A percentile compares a stretch with the other conserved stretches of the same genome.
phyloP scores from a whole-genome alignment of 2,797 vertebrate species.

The Philypnodon macrostomus region DNA sequence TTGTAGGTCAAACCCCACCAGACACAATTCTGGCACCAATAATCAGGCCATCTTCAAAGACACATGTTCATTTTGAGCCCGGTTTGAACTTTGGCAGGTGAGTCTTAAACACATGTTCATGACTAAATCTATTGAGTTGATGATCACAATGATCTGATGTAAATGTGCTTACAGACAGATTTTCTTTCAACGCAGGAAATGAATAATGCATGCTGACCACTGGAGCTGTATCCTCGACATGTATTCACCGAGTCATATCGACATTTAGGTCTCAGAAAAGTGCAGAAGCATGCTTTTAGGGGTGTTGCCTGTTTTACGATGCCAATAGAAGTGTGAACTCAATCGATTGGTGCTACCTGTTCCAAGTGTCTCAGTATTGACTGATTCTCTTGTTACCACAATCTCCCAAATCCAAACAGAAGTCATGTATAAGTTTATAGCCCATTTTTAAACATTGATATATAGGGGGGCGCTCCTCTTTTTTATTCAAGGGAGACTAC shows the following conservation, averaged over 20 bases:
- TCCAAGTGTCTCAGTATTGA: conserved; percentile 32
- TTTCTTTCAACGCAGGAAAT: conserved; percentile 3
- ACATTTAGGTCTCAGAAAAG: conserved; percentile 20
- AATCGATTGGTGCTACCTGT: conserved; percentile 29
- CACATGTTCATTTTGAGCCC: too few relatives aligned
- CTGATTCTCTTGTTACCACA: conserved; percentile 21
- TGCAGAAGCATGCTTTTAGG: background rate
- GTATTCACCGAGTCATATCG: conserved; percentile 20
- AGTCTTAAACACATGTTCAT: too few relatives aligned
- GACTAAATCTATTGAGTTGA: too few relatives aligned
- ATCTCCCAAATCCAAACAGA: conserved; percentile 25
- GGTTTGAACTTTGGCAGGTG: too few relatives aligned
- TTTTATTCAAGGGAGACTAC: conserved; percentile 17
- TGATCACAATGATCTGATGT: background rate
- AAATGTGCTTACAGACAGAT: background rate
- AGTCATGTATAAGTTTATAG: conserved; percentile 36
- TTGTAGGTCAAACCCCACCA: too few relatives aligned
- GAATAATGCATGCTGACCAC: conserved; percentile 33
- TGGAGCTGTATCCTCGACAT: conserved; percentile 8
- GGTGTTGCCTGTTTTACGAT: conserved; percentile 4
- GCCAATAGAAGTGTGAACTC: conserved; percentile 22
- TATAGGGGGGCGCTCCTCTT: conserved; percentile 7
- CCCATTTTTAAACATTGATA: conserved; percentile 48
- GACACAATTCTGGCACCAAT: too few relatives aligned
- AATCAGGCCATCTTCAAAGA: too few relatives aligned